A percentile compares a stretch with the other conserved stretches of the same genome.
These are phyloP conservation scores for Papilio elwesi DNA, from an alignment of 2,888 invertebrate species.

Conservation along the genomic window DNA sequence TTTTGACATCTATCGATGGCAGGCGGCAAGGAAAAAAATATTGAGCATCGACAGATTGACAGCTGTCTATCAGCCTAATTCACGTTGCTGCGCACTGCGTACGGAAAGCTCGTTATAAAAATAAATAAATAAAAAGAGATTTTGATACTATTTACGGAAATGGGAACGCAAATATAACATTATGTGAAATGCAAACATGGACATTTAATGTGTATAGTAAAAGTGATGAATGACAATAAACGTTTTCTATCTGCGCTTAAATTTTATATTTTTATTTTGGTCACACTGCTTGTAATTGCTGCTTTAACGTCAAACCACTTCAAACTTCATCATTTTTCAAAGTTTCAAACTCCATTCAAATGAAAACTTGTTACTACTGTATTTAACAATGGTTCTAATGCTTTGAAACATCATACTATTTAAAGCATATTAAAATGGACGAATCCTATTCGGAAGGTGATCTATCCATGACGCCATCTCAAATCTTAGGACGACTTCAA, in stretches of 20 bases:
- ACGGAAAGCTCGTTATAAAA: too few relatives aligned
- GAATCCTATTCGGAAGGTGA: conserved; percentile 72
- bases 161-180: too few relatives aligned
- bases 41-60: conserved; percentile 1
- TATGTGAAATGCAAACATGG: too few relatives aligned
- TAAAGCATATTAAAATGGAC: conserved; percentile 58
- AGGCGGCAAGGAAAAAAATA: conserved; percentile 7
- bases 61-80: not conserved
- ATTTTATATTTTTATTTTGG: too few relatives aligned
- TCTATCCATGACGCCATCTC: conserved; percentile 72
- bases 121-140: too few relatives aligned
- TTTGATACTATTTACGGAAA: too few relatives aligned
- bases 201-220: too few relatives aligned
- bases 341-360: conserved; percentile 1
- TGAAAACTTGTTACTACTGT: conserved; percentile 13
- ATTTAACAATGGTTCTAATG: not conserved
- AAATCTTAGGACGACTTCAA: conserved; percentile 74
- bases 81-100: not conserved
- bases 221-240: too few relatives aligned
- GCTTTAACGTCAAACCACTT: not conserved
- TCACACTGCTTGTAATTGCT: too few relatives aligned
- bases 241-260: too few relatives aligned
- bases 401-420: not conserved
- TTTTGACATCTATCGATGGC: conserved; percentile 74
- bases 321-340: not conserved